Evolutionary conservation across 1,140 invertebrate species (phyloP).

Genomic region (Melanaphis sacchari): DNA sequence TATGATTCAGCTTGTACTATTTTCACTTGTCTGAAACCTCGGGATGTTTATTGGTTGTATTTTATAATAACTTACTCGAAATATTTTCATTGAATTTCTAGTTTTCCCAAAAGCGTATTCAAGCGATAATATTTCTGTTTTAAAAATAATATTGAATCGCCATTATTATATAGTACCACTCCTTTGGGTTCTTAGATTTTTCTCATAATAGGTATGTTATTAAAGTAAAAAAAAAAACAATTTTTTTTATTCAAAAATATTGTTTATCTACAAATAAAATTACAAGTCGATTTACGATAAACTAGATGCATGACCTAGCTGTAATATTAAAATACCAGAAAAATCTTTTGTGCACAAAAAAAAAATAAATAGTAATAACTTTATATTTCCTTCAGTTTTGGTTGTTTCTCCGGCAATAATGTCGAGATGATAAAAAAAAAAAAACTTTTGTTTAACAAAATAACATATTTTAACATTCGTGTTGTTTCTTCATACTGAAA

Average conservation of each 20-base stretch:
- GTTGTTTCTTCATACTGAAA: not conserved
- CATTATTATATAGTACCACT: not conserved
- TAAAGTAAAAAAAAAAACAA: not conserved
- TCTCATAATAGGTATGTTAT: not conserved
- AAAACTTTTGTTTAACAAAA: slow-evolving; percentile 20
- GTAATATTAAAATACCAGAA: not conserved
- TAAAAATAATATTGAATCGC: not conserved
- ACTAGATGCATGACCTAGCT: no score
- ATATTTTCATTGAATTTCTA: not conserved
- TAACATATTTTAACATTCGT: slow-evolving; percentile 37
- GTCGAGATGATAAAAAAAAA: not conserved
- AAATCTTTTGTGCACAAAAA: not conserved
- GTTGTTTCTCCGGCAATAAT: not conserved
- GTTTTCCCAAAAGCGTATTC: not conserved
- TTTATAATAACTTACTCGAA: slow-evolving; percentile 14
- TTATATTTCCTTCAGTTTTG: not conserved
- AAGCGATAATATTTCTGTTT: not conserved
- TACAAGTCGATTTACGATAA: not conserved
- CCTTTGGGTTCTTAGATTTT: not conserved
- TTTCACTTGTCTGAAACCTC: not conserved
- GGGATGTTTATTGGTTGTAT: not conserved
- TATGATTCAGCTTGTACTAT: not conserved
- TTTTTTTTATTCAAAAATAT: not conserved
- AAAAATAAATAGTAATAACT: no score
- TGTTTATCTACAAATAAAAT: not conserved